These are phyloP conservation scores for Labia minor DNA, from an alignment of 2,888 invertebrate species.

Conservation along the genomic window DNA sequence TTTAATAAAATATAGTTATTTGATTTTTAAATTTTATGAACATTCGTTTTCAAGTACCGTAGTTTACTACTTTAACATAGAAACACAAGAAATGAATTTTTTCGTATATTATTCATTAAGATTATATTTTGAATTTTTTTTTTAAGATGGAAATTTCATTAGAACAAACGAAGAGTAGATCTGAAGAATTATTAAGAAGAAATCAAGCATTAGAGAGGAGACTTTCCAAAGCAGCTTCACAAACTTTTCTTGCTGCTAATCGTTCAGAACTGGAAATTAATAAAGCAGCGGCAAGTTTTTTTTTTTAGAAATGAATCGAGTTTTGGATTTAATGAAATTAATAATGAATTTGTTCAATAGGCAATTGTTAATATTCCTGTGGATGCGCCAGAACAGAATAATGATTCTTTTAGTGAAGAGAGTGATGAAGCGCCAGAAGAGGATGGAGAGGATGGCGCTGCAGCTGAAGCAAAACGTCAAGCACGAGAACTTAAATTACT, in stretches of 20 bases:
- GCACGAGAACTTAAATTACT: slow-evolving; percentile 60
- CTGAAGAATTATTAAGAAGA: slow-evolving; percentile 56
- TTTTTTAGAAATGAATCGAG: too few relatives aligned
- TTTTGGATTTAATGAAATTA: too few relatives aligned
- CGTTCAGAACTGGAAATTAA: slow-evolving; percentile 35
- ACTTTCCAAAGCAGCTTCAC: slow-evolving; percentile 34
- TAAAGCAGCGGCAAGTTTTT: slow-evolving; percentile 20
- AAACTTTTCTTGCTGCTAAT: slow-evolving; percentile 23
- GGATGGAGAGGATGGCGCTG: slow-evolving; percentile 25
- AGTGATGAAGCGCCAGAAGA: slow-evolving; percentile 53
- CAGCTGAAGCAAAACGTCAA: slow-evolving; percentile 43
- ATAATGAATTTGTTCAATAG: slow-evolving; percentile 39
- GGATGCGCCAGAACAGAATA: slow-evolving; percentile 45
- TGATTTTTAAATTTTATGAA: too few relatives aligned
- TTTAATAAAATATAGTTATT: too few relatives aligned
- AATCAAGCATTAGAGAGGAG: slow-evolving; percentile 68
- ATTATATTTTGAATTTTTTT: too few relatives aligned
- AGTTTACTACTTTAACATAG: too few relatives aligned
- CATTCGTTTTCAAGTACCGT: too few relatives aligned
- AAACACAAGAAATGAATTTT: too few relatives aligned
- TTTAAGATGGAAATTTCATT: not conserved
- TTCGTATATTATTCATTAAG: too few relatives aligned
- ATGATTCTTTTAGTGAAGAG: slow-evolving; percentile 51
- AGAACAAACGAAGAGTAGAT: not conserved
- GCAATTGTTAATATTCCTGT: slow-evolving; percentile 35